Evolutionary conservation across 2,113 vertebrate genomes (phyloP), one percentile per base, ranked within the genome.

Genomic region (Microtus ochrogaster): DNA sequence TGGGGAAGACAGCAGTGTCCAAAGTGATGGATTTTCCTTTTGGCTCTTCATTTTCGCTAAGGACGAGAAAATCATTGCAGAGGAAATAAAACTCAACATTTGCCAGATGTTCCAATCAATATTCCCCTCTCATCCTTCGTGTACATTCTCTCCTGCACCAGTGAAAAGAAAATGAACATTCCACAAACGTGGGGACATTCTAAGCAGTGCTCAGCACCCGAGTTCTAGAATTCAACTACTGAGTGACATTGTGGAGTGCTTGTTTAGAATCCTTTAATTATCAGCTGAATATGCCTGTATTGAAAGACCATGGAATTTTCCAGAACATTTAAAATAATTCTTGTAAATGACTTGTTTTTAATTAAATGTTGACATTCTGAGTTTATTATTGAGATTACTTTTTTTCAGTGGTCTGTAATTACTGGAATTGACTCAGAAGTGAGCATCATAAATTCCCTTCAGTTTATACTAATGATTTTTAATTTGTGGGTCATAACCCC

Each of bases 1-100:
- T 13, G 65, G 41, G 84, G 76, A 91, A 95, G 44, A 70, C 22
- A 89, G 11, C 39, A 92, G 55, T n/a, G 90, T 16, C 81, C 19
- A 79, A 92, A 78, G 66, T 94, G 68, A 90, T 72, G 41, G 47
- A 83, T 96, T 94, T 96, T 96, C 47, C 24, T 83, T 11, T 7
- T 66, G 70, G n/a, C 19, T 74, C 30, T 61, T 94, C 81, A 78
- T 96, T 95, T 74, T 94, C 85, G 11, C 22, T 28, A 79, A 94
- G 70, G 90, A 95, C 52, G 85, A 63, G 78, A 68, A 94, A 96
- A 96, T 91, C 65, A 84, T 52, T 89, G 52, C 33, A 55, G 49
- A 87, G 55, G 84, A 96, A 92, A 61, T 91, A 77, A 95, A 90
- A 81, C 78, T 96, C 63, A 61, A 39, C 39, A 49, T 91, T 94